Conservation (phyloP, 2,888 invertebrate genomes). For the Blastobasis lacticolella region DNA sequence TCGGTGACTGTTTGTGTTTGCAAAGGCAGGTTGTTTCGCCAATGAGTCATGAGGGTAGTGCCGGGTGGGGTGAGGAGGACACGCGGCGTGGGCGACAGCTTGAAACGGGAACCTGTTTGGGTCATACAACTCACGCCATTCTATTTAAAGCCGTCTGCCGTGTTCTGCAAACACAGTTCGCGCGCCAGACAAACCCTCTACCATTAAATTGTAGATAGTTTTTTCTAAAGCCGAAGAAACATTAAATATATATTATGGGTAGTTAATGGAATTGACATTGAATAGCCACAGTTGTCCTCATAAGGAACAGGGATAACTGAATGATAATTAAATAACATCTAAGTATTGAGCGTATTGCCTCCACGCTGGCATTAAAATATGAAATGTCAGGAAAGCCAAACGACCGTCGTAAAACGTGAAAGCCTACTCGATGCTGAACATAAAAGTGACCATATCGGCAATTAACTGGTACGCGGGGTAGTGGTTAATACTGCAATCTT, state of each 20-base stretch:
- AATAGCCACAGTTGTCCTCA: no score
- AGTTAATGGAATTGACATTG: no score
- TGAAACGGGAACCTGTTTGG: conserved; percentile 63
- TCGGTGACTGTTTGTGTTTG: no score
- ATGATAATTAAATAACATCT: no score
- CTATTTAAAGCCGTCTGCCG: conserved; percentile 47
- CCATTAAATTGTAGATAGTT: no score
- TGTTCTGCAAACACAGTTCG: conserved; percentile 47
- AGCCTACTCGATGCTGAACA: background rate
- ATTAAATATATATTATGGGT: no score
- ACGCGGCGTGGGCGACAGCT: conserved; percentile 52
- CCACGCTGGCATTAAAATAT: conserved; percentile 3
- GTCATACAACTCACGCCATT: conserved; percentile 60
- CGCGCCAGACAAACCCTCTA: conserved; percentile 11
- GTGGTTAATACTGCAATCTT: conserved; percentile 1
- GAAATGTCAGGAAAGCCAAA: background rate
- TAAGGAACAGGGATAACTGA: no score
- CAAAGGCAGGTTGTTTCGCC: background rate
- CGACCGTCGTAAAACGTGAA: no score
- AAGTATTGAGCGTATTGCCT: background rate
- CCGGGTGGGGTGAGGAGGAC: conserved; percentile 48
- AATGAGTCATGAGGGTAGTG: conserved; percentile 47
- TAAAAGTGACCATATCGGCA: conserved; percentile 12
- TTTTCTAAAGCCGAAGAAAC: no score
- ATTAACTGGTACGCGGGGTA: conserved; percentile 16